Evolutionary conservation across 2,113 vertebrate species (phyloP), one percentile per base, ranked within the genome.

Genomic region (Glaucidium brasilianum): DNA sequence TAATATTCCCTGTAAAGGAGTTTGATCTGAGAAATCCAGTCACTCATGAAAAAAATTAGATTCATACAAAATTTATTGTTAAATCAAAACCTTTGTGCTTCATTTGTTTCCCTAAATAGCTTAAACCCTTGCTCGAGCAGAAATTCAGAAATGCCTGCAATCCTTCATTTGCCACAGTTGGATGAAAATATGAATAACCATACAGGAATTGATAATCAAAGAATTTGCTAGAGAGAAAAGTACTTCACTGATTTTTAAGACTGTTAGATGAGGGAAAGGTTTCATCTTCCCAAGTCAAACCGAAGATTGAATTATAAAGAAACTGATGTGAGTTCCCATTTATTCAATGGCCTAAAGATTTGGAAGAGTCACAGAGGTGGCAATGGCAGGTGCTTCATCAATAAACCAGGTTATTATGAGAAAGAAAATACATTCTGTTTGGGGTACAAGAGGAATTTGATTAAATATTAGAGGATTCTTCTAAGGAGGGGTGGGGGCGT

Each of bases 71-170:
- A 92, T 72, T 47, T 82, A 62, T 43, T 71, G 52, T 78, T 87
- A 91, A 96, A 90, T 92, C 81, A 79, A 94, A 92, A 41, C 34
- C 67, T 67, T 67, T 66, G 73, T 69, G 56, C 82, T 91, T 95
- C 49, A 73, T 69, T 89, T 69, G 10, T 82, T 95, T 85, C 84
- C 67, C 71, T 93, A 85, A 94, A 92, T 55, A 82, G 64, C 59
- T 92, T 63, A 89, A 91, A 58, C 8, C 10, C 41, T 77, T 91
- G 50, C 68, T 96, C 37, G 26, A 92, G 82, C 21, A 94, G 69
- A 88, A 95, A 76, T 47, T 60, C 56, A 62, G 79, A 49, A 47
- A 47, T n/a, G 43, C 69, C 63, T 89, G 78, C 67, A 90, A 90
- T 58, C 81, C 88, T 35, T 43, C 72, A 63, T 47, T 87, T 84